Evolutionary conservation across 2,888 invertebrate genomes (phyloP).

Genomic region (Biston stratarius): DNA sequence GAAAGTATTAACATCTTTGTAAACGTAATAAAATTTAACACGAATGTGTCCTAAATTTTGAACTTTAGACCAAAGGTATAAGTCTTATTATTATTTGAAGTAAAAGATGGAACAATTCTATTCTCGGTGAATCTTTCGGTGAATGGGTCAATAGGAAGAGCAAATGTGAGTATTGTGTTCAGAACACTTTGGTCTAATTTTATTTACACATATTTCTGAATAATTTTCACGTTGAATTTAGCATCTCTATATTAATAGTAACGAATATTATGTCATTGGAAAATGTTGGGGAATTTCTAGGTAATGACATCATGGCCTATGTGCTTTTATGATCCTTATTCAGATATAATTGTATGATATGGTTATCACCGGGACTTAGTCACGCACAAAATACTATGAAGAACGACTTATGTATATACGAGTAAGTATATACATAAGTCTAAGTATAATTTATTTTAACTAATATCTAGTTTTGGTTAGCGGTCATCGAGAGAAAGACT

Average conservation of each 20-base stretch:
- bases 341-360: no score
- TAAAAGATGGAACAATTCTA: conserved; percentile 1
- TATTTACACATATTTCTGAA: not conserved
- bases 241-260: not conserved
- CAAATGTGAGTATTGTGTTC: conserved; percentile 17
- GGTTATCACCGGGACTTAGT: no score
- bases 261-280: conserved; percentile 5
- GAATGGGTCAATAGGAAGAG: conserved; percentile 20
- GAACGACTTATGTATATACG: no score
- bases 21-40: conserved; percentile 6
- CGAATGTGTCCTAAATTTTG: not conserved
- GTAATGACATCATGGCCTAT: not conserved
- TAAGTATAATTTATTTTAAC: no score
- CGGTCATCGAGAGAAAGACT: no score
- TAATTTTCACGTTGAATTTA: not conserved
- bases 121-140: conserved; percentile 22
- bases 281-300: not conserved
- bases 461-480: no score
- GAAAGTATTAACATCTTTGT: conserved; percentile 61
- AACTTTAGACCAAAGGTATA: not conserved
- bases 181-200: conserved; percentile 3
- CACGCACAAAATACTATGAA: no score
- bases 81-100: not conserved
- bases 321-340: no score
- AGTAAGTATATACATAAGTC: no score